These are phyloP conservation scores for Datnioides undecimradiatus DNA, from an alignment of 2,113 vertebrate genomes.

Conservation along the genomic window DNA sequence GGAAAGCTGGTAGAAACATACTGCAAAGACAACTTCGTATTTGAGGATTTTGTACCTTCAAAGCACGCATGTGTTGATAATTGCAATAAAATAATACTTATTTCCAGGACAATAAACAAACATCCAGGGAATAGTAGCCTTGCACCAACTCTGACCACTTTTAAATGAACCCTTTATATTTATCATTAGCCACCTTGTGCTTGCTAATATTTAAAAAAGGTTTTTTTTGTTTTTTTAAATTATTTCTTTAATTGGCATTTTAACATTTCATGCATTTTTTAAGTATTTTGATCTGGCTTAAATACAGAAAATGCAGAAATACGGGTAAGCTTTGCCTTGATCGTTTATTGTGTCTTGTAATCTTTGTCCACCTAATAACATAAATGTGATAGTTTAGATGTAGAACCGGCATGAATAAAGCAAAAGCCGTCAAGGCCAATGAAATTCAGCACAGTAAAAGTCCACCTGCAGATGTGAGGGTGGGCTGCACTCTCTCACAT, in stretches of 20 bases:
- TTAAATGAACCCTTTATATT: background rate
- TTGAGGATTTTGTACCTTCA: too few relatives aligned
- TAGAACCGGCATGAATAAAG: slow-evolving; percentile 12
- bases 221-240: too few relatives aligned
- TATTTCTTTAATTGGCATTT: background rate
- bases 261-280: background rate
- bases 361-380: background rate
- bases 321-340: too few relatives aligned
- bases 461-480: slow-evolving; percentile 3
- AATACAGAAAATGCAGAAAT: too few relatives aligned
- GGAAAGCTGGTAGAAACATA: too few relatives aligned
- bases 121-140: background rate
- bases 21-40: too few relatives aligned
- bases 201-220: too few relatives aligned
- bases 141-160: background rate
- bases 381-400: background rate
- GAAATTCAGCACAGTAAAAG: background rate
- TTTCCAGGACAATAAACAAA: background rate
- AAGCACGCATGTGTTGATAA: too few relatives aligned
- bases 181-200: background rate
- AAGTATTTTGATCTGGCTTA: too few relatives aligned
- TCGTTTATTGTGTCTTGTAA: background rate
- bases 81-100: too few relatives aligned
- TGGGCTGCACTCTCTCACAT: slow-evolving; percentile 11
- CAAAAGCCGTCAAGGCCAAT: slow-evolving; percentile 12